phyloP scores from a whole-genome alignment of 2,888 invertebrate species.

The Diplolepis rosae region DNA sequence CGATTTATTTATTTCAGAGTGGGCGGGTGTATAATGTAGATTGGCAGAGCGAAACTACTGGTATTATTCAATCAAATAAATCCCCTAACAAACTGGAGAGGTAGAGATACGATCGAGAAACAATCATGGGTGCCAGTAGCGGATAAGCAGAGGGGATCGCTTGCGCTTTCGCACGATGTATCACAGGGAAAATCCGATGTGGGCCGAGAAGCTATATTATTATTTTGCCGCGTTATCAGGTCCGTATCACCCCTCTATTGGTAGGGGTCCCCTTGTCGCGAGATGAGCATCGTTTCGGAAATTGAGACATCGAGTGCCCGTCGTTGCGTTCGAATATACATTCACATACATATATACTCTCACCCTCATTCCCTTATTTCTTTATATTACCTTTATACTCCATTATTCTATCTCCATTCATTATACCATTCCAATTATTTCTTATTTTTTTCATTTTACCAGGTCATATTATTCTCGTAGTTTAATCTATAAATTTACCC shows the following conservation, averaged over 20 bases:
- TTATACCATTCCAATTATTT: constrained; percentile 5
- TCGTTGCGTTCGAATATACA: constrained; percentile 58
- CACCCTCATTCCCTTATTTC: constrained; percentile 12
- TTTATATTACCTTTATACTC: background rate
- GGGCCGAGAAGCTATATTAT: constrained; percentile 54
- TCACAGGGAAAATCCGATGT: constrained; percentile 41
- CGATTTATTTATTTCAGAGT: constrained; percentile 10
- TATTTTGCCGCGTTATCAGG: constrained; percentile 65
- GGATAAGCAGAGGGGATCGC: constrained; percentile 39
- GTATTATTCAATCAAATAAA: constrained; percentile 63
- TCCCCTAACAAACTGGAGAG: constrained; percentile 65
- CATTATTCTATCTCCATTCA: background rate
- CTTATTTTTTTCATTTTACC: background rate
- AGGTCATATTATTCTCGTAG: background rate
- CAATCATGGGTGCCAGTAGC: constrained; percentile 46
- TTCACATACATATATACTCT: constrained; percentile 28
- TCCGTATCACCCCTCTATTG: constrained; percentile 54
- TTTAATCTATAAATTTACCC: background rate
- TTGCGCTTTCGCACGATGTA: constrained; percentile 41
- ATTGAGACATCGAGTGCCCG: constrained; percentile 70
- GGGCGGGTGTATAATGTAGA: background rate
- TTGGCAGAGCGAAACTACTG: constrained; percentile 24
- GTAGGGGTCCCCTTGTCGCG: constrained; percentile 36
- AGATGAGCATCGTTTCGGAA: constrained; percentile 53
- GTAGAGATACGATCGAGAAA: constrained; percentile 62